These are phyloP conservation scores for Lithophane leautieri DNA, from an alignment of 2,888 invertebrate species.

Conservation along the genomic window DNA sequence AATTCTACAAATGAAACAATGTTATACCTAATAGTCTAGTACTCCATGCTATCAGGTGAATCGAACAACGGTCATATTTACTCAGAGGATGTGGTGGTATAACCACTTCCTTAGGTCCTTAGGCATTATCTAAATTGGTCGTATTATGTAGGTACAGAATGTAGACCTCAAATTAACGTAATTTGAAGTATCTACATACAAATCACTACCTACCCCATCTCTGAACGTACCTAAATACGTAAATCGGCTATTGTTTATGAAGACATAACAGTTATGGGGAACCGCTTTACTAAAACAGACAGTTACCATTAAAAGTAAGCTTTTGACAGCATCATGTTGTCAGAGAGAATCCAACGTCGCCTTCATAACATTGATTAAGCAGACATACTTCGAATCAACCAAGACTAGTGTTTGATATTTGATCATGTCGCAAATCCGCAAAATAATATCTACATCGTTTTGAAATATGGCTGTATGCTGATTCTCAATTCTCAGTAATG, in stretches of 20 bases:
- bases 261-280: not conserved
- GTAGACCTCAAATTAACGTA: slow-evolving; percentile 42
- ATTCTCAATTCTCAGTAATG: not conserved
- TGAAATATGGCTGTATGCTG: not conserved
- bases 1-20: not conserved
- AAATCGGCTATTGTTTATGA: slow-evolving; percentile 28
- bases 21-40: not conserved
- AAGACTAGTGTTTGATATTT: slow-evolving; percentile 5
- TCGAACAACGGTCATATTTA: slow-evolving; percentile 50
- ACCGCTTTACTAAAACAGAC: not conserved
- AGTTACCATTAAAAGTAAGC: slow-evolving; percentile 22
- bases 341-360: not conserved
- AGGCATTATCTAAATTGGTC: slow-evolving; percentile 51
- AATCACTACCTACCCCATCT: slow-evolving; percentile 11
- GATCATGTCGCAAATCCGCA: not conserved
- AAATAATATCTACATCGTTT: not conserved
- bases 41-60: not conserved
- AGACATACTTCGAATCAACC: not conserved
- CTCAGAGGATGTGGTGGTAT: slow-evolving; percentile 63
- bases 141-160: slow-evolving; percentile 26
- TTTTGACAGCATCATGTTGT: not conserved
- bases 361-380: slow-evolving; percentile 6
- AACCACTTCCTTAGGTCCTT: slow-evolving; percentile 59
- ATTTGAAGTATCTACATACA: slow-evolving; percentile 38
- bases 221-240: slow-evolving; percentile 7